phyloP scores from a whole-genome alignment of 2,113 vertebrate genomes.

The Prietella phreatophila region DNA sequence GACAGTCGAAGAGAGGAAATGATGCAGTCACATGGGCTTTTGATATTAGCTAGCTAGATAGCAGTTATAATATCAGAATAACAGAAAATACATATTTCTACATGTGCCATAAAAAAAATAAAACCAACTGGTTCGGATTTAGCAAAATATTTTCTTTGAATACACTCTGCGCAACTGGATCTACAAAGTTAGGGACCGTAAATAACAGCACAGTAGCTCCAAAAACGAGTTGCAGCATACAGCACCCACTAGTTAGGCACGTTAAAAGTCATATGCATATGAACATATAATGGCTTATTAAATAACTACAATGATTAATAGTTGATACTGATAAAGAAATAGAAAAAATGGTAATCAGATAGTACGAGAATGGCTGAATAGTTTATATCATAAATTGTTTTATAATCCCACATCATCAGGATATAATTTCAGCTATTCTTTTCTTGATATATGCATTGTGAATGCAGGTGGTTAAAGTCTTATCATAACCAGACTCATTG shows the following conservation, averaged over 20 bases:
- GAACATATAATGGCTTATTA: not conserved
- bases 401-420: not conserved
- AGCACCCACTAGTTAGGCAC: not conserved
- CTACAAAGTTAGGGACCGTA: not conserved
- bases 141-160: not conserved
- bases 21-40: not conserved
- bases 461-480: not conserved
- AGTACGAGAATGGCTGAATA: not conserved
- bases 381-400: not conserved
- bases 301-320: not conserved
- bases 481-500: not conserved
- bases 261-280: not conserved
- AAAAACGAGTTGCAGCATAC: not conserved
- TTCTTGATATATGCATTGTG: not conserved
- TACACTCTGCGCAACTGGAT: not conserved
- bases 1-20: not conserved
- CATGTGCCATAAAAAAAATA: not conserved
- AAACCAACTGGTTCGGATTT: not conserved
- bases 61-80: not conserved
- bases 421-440: not conserved
- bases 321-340: not conserved
- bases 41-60: not conserved
- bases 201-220: not conserved
- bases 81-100: not conserved
- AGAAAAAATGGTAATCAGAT: not conserved